These are phyloP conservation scores for Elephas maximus DNA, from an alignment of 2,113 vertebrate species.

Conservation along the genomic window DNA sequence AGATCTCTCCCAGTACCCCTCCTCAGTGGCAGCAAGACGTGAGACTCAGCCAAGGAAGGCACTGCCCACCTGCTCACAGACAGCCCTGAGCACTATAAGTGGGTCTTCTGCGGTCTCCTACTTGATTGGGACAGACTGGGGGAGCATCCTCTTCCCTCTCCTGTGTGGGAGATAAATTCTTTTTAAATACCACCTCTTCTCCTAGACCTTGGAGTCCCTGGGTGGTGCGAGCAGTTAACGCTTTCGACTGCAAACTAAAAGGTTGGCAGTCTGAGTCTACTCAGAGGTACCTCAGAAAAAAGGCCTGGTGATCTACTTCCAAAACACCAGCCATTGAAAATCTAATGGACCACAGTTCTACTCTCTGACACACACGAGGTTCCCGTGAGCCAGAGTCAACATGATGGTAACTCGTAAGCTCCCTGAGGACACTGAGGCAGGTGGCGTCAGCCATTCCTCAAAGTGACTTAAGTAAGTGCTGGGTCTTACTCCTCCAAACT, in stretches of 20 bases:
- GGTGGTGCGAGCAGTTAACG: too few species aligned
- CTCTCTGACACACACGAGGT: too few species aligned
- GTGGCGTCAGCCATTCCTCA: background rate
- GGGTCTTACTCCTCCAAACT: background rate
- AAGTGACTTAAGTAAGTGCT: rapidly evolving
- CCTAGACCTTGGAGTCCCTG: background rate
- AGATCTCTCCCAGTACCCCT: background rate
- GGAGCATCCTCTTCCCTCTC: background rate
- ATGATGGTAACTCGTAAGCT: too few species aligned
- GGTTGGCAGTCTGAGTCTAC: too few species aligned
- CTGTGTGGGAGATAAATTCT: too few species aligned
- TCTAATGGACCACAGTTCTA: too few species aligned
- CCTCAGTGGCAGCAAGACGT: background rate
- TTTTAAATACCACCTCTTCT: background rate
- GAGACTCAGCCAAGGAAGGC: background rate
- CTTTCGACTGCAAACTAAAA: too few species aligned
- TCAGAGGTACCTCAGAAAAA: too few species aligned
- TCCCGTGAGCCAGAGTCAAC: too few species aligned
- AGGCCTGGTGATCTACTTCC: too few species aligned
- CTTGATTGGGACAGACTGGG: background rate
- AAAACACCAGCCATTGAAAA: too few species aligned
- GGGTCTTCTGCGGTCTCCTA: background rate
- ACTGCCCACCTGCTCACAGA: background rate
- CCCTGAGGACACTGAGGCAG: background rate
- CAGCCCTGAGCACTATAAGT: background rate